Base-by-base conservation (phyloP, 2,113 vertebrate genomes). In the Elgaria multicarinata region DNA sequence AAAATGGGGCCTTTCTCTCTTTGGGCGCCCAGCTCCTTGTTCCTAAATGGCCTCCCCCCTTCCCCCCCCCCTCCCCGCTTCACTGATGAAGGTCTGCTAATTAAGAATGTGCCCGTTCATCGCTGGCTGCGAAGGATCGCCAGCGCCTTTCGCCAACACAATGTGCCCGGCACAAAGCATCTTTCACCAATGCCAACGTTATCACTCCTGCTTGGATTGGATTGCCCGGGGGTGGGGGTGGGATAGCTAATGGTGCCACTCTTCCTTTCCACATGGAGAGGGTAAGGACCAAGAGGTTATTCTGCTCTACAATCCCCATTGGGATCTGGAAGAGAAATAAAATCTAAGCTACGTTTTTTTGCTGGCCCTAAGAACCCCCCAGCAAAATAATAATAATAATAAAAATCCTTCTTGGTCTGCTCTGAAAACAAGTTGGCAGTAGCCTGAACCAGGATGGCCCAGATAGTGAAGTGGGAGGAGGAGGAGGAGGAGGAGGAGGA, bases 11-110 rank as follows among this genome's bases (percentile, higher is more conserved):
- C 4, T n/a, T 83, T 91, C 83, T 83, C 91, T 85, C 36, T 81
- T 39, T 26, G 31, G 86, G 89, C 87, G 77, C 80, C 69, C 89
- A 78, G 80, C 22, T 66, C 50, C 85, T 78, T 36, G 9, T 80
- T 75, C 62, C 66, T 91, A 16, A 87, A 87, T 24, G 81, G 85
- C 39, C 64, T 0, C 1, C 94, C 87, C 69, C 50, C 9, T n/a
- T 33, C 79, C 58, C 39, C 1, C 69, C 87, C 87, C 85, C 90
- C 89, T 6, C 62, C 89, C 87, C 87, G 89, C 87, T 4, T 0
- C 80, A 69, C 14, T 80, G 91, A 94, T 81, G 90, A 93, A 95
- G 83, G 58, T 90, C 92, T 77, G 87, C 88, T 93, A 90, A 95
- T 93, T 86, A 93, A 92, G 90, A 93, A 91, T 1, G 8, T 78